phyloP scores from a whole-genome alignment of 2,888 invertebrate species.

The Hirtodrosophila histrioides region DNA sequence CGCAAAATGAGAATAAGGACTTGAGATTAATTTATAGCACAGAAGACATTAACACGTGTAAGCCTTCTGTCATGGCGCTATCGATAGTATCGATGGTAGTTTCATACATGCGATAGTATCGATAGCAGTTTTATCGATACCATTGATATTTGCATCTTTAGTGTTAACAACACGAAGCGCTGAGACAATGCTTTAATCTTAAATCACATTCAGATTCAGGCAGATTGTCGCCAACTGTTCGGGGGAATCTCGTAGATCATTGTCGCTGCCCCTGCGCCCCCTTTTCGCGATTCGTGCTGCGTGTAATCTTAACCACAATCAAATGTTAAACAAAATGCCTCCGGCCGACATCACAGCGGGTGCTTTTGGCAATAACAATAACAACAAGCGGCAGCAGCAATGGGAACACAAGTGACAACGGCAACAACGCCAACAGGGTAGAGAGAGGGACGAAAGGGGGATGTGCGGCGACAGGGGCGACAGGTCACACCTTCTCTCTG shows the following conservation, averaged over 20 bases:
- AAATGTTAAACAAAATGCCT: slow-evolving; percentile 74
- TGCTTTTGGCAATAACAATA: slow-evolving; percentile 52
- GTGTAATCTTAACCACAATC: slow-evolving; percentile 69
- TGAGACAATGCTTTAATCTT: neutral
- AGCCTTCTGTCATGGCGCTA: no score
- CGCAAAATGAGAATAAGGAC: no score
- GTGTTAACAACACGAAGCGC: no score
- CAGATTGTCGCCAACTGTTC: slow-evolving; percentile 16
- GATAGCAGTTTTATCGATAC: no score
- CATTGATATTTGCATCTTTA: no score
- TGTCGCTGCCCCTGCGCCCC: neutral
- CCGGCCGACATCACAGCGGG: slow-evolving; percentile 53
- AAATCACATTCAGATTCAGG: no score
- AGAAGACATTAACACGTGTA: no score
- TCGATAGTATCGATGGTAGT: no score
- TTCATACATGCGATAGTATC: no score
- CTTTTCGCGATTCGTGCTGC: slow-evolving; percentile 41
- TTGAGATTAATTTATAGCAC: no score
- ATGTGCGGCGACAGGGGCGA: slow-evolving; percentile 30
- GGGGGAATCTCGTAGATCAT: slow-evolving; percentile 11
- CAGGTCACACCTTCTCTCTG: slow-evolving; percentile 64
- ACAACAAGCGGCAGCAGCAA: slow-evolving; percentile 15
- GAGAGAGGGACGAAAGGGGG: neutral
- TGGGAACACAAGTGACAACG: slow-evolving; percentile 19
- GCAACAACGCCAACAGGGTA: slow-evolving; percentile 1